These are phyloP conservation scores for Drosophila villosipedis DNA, from an alignment of 2,888 invertebrate genomes.

Conservation along the genomic window DNA sequence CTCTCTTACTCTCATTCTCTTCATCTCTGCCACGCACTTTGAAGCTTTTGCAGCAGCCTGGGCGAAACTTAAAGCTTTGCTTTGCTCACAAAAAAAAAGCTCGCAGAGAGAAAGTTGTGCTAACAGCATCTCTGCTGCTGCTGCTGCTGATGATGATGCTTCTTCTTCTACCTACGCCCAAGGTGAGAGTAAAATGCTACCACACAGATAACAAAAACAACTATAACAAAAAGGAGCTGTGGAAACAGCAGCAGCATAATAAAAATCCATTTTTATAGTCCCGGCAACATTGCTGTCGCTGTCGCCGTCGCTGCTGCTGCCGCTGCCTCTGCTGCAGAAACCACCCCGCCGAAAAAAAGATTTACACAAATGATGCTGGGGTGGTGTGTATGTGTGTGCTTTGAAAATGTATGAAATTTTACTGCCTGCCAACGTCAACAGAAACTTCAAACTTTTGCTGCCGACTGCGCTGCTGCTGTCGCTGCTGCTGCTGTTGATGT, in stretches of 20 bases:
- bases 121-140: constrained; percentile 31
- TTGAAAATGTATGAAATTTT: constrained; percentile 66
- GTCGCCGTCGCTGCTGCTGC: constrained; percentile 25
- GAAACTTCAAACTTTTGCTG: constrained; percentile 60
- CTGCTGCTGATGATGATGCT: background rate
- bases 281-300: constrained; percentile 57
- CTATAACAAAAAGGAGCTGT: constrained; percentile 19
- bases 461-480: constrained; percentile 11
- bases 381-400: constrained; percentile 32
- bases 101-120: constrained; percentile 50
- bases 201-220: constrained; percentile 62
- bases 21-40: constrained; percentile 6
- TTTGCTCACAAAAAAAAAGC: constrained; percentile 12
- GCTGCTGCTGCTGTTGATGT: constrained; percentile 15
- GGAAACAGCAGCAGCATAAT: constrained; percentile 58
- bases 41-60: constrained; percentile 26
- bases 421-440: constrained; percentile 70
- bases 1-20: background rate
- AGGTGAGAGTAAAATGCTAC: constrained; percentile 68
- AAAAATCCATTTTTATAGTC: constrained; percentile 81
- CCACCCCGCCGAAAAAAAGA: constrained; percentile 61
- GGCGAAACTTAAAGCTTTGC: constrained; percentile 38
- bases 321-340: constrained; percentile 30
- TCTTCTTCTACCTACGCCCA: constrained; percentile 37
- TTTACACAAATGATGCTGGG: constrained; percentile 48